Evolutionary conservation across 2,888 invertebrate species (phyloP).

Genomic region (Drosophila nigricruria): DNA sequence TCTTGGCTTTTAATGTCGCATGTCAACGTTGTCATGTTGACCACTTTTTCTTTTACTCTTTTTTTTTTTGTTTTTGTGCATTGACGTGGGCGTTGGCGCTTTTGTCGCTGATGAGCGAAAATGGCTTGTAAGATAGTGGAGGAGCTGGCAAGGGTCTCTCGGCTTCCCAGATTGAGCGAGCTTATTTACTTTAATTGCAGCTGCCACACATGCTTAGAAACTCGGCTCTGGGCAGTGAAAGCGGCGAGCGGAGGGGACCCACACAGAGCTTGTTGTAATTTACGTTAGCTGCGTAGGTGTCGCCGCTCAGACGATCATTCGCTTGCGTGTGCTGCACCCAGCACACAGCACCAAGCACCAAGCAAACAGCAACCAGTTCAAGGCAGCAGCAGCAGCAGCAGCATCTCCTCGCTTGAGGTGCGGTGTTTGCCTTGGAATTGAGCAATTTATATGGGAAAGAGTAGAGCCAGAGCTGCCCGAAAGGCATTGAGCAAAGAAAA

Average conservation of each 20-base stretch:
- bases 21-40: constrained; percentile 77
- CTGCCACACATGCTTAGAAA: constrained; percentile 36
- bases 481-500: constrained; percentile 27
- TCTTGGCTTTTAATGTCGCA: constrained; percentile 75
- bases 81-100: constrained; percentile 53
- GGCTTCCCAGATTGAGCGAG: constrained; percentile 16
- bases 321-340: constrained; percentile 68
- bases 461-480: constrained; percentile 15
- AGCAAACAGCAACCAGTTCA: constrained; percentile 15
- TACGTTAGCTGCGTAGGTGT: constrained; percentile 68
- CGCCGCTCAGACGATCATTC: constrained; percentile 42
- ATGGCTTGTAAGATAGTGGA: constrained; percentile 52
- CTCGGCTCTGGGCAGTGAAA: constrained; percentile 23
- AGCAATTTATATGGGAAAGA: constrained; percentile 65
- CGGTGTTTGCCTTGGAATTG: constrained; percentile 67
- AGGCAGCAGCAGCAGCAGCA: constrained; percentile 16
- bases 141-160: neutral
- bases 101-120: constrained; percentile 69
- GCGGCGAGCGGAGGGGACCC: neutral
- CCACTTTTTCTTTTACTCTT: constrained; percentile 52
- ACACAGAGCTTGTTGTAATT: constrained; percentile 40
- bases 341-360: constrained; percentile 6
- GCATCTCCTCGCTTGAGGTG: constrained; percentile 58
- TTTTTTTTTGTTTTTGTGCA: neutral
- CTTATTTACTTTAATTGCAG: constrained; percentile 72